Evolutionary conservation across 2,113 vertebrate genomes (phyloP).

Genomic region (Apeltes quadracus): DNA sequence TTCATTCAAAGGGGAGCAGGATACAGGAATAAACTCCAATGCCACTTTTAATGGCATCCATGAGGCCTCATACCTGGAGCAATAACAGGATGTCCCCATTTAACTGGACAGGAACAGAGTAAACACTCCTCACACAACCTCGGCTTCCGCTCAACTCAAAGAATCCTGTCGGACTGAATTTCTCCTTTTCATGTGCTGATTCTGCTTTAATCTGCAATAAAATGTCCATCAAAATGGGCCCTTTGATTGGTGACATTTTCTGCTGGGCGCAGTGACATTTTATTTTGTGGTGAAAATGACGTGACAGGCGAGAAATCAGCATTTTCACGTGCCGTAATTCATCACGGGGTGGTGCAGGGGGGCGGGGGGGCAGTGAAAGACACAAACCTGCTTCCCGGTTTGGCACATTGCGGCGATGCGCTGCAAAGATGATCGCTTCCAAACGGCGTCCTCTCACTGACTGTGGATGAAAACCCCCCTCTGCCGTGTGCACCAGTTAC

Average conservation of each 20-base stretch:
- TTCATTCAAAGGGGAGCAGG: not conserved
- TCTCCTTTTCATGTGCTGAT: not conserved
- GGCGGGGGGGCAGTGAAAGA: slow-evolving; percentile 13
- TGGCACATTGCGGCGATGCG: not conserved
- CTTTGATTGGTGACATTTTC: slow-evolving; percentile 52
- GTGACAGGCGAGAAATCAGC: slow-evolving; percentile 24
- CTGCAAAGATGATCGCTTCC: not conserved
- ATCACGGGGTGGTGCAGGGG: slow-evolving; percentile 6
- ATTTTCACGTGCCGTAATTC: slow-evolving; percentile 12
- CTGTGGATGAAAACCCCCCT: slow-evolving; percentile 11
- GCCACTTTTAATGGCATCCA: slow-evolving; percentile 18
- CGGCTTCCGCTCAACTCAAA: not conserved
- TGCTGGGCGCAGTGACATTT: slow-evolving; percentile 43
- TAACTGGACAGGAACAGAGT: slow-evolving; percentile 5
- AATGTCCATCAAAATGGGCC: slow-evolving; percentile 20
- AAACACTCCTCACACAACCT: slow-evolving; percentile 1
- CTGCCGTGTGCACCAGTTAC: slow-evolving; percentile 4
- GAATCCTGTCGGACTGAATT: slow-evolving; percentile 1
- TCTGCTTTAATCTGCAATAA: not conserved
- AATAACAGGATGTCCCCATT: slow-evolving; percentile 13
- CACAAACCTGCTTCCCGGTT: slow-evolving; percentile 13
- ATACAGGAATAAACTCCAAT: slow-evolving; percentile 8
- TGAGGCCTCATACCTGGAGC: slow-evolving; percentile 23
- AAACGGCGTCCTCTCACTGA: not conserved
- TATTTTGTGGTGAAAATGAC: slow-evolving; percentile 24